phyloP scores from a whole-genome alignment of 2,113 vertebrate species.

The Myrmophylax atrothorax region DNA sequence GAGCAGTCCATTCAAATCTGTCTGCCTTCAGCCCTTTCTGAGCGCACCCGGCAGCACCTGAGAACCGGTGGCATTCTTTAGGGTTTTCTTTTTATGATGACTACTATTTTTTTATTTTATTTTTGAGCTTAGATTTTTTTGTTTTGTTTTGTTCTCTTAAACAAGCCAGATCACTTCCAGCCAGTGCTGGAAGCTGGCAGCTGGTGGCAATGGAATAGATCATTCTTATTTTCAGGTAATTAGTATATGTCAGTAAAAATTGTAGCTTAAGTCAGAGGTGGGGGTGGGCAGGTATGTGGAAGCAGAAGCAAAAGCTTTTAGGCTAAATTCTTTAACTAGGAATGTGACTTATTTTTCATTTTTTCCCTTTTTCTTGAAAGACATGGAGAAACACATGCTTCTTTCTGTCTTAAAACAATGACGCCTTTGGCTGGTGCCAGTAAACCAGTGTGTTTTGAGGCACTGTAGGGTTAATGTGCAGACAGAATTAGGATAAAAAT shows the following conservation, averaged over 20 bases:
- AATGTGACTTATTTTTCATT: not conserved
- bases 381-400: not conserved
- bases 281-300: not conserved
- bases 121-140: not conserved
- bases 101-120: constrained; percentile 15
- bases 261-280: constrained; percentile 12
- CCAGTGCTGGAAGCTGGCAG: constrained; percentile 59
- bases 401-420: constrained; percentile 45
- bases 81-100: constrained; percentile 22
- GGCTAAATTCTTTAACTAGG: not conserved
- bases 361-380: not conserved
- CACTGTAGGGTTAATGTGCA: not conserved
- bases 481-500: not conserved
- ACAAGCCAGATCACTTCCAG: constrained; percentile 28
- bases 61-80: constrained; percentile 58
- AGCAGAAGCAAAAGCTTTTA: not conserved
- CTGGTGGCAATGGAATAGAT: constrained; percentile 20
- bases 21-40: constrained; percentile 62
- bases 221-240: constrained; percentile 66
- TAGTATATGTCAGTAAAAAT: constrained; percentile 62
- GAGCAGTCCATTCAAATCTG: constrained; percentile 63
- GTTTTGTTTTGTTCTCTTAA: not conserved
- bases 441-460: not conserved
- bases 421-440: not conserved
- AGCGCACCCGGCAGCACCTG: constrained; percentile 41